Evolutionary conservation across 2,113 vertebrate species (phyloP), one percentile per base, ranked within the genome.

Genomic region (Dissostichus mawsoni): DNA sequence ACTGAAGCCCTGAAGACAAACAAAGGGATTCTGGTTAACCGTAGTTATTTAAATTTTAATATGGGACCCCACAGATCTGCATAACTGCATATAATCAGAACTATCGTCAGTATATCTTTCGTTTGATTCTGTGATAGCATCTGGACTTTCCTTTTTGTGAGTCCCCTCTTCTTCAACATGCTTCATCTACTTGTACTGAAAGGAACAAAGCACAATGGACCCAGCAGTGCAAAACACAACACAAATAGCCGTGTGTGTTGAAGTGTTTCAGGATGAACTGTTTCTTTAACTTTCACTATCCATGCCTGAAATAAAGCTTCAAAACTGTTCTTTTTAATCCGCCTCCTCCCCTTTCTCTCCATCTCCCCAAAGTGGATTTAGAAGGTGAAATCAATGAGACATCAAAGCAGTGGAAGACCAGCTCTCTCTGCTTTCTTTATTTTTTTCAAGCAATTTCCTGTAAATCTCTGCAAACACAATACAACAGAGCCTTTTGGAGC

Each of bases 311-410:
- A 78, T 58, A 72, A 57, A 73, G 73, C 69, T 84, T 84, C 66
- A 72, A 80, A 71, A 61, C 62, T 55, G 61, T 80, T 58, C 20
- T 20, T 20, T 20, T 20, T 86, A 85, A 80, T 84, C 78, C 75
- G 33, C 80, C 69, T 74, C 76, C 47, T 63, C 70, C 20, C 11
- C 62, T 20, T 59, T 73, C 56, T 47, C 72, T 52, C 56, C 74
- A 47, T 18, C 75, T 72, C 62, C 63, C 75, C 74, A 67, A n/a
- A 73, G 82, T 80, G 85, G 90, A 89, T 89, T 85, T 78, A 74
- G 74, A 64, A 84, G 87, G 81, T 89, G 81, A 83, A 88, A 86
- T 90, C 85, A 77, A 89, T 83, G 71, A 83, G 70, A 81, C 80
- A 71, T 76, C 76, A 68, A 78, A 80, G 84, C 66, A 48, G 69